Evolutionary conservation across 2,113 vertebrate genomes (phyloP).

Genomic region (Phylloscopus trochiloides): DNA sequence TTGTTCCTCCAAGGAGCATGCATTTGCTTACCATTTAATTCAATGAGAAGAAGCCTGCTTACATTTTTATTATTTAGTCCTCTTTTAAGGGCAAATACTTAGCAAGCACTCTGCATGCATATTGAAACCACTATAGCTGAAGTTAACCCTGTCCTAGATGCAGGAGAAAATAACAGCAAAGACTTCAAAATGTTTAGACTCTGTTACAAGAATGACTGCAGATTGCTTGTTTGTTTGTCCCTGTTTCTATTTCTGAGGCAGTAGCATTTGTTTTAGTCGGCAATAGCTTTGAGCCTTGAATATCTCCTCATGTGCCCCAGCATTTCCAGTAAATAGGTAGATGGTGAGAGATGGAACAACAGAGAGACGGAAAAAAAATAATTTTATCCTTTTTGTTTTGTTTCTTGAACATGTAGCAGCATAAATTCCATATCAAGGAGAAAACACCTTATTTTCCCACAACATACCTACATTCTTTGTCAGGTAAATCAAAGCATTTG

Average conservation of each 20-base stretch:
- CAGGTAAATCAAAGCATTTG: background rate
- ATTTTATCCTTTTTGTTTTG: background rate
- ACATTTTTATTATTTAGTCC: background rate
- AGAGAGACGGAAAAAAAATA: too few species aligned
- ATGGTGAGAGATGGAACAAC: too few species aligned
- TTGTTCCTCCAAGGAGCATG: background rate
- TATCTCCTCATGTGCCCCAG: background rate
- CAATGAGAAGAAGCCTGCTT: background rate
- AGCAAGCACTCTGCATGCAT: background rate
- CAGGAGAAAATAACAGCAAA: background rate
- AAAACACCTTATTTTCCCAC: background rate
- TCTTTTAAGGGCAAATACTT: background rate
- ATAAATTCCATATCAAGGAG: background rate
- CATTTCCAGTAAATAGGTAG: background rate
- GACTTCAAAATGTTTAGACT: background rate
- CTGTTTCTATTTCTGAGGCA: background rate
- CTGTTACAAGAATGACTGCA: background rate
- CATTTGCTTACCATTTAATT: background rate
- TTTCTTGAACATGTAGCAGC: background rate
- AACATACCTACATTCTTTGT: background rate
- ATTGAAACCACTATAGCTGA: background rate
- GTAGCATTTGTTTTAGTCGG: background rate
- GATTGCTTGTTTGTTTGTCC: background rate
- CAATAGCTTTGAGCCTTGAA: background rate
- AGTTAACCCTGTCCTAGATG: background rate